These are phyloP conservation scores for Psittacula cyanocephala DNA, from an alignment of 2,113 vertebrate species.

Conservation along the genomic window DNA sequence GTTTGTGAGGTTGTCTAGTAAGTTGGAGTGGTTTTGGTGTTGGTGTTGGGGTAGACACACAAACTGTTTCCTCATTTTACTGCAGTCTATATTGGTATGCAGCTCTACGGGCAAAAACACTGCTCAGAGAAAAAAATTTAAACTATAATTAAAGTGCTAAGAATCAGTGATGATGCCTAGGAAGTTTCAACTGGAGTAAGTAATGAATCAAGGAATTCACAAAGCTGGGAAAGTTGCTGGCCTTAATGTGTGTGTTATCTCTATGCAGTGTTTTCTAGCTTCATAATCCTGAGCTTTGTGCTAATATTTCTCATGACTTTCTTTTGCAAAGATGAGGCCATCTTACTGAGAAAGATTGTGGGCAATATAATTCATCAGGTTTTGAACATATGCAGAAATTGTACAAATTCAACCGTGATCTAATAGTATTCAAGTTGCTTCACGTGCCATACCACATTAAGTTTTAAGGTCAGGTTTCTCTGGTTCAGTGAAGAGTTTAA, in stretches of 20 bases:
- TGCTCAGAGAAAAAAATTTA: not conserved
- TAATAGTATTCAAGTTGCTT: not conserved
- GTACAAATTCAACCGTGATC: not conserved
- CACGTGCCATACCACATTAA: fast-evolving
- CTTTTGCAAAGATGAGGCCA: not conserved
- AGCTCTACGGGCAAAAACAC: not conserved
- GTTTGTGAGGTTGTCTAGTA: constrained; percentile 1
- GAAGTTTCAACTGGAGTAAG: not conserved
- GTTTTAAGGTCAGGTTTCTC: not conserved
- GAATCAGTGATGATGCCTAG: not conserved
- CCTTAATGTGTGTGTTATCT: not conserved
- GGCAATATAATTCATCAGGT: not conserved
- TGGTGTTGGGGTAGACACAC: not conserved
- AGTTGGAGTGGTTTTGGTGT: not conserved
- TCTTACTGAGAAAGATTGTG: not conserved
- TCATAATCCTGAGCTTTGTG: not conserved
- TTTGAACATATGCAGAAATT: not conserved
- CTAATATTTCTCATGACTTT: not conserved
- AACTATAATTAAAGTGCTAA: not conserved
- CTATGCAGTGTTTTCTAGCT: not conserved
- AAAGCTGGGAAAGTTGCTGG: not conserved
- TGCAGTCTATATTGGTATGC: not conserved
- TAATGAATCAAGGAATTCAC: not conserved
- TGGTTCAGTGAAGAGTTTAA: not conserved
- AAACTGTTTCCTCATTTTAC: not conserved